phyloP scores from a whole-genome alignment of 2,888 invertebrate species.

The Pomacea canaliculata region DNA sequence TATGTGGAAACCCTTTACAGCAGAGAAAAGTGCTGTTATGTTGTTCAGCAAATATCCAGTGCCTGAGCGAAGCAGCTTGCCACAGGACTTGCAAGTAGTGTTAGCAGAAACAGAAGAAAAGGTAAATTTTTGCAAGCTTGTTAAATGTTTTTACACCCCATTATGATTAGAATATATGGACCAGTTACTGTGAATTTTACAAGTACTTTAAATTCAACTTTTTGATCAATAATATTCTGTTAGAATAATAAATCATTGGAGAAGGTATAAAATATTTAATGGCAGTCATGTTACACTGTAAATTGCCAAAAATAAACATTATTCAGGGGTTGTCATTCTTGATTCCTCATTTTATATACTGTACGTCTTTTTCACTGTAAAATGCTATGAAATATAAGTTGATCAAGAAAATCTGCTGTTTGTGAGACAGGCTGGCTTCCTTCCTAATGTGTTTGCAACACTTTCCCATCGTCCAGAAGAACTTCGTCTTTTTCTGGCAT shows the following conservation, averaged over 20 bases:
- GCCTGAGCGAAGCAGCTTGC: conserved; percentile 39
- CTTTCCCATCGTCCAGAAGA: conserved; percentile 57
- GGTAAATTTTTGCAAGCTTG: conserved; percentile 22
- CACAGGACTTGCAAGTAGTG: conserved; percentile 41
- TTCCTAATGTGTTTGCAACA: conserved; percentile 57
- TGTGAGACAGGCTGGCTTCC: conserved; percentile 48
- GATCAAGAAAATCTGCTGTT: too few relatives aligned
- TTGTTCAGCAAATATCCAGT: conserved; percentile 41
- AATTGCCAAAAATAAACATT: too few relatives aligned
- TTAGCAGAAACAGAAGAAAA: conserved; percentile 42
- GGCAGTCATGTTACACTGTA: too few relatives aligned
- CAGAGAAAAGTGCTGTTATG: not conserved
- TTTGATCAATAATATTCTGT: not conserved
- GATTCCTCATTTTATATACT: too few relatives aligned
- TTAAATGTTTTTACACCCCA: too few relatives aligned
- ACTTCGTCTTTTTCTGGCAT: conserved; percentile 52
- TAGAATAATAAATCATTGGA: not conserved
- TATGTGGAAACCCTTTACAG: too few relatives aligned
- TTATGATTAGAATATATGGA: too few relatives aligned
- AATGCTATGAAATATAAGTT: too few relatives aligned
- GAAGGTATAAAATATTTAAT: too few relatives aligned
- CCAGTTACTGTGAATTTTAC: too few relatives aligned
- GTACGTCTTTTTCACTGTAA: too few relatives aligned
- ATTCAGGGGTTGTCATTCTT: too few relatives aligned
- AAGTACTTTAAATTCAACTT: not conserved